phyloP scores from a whole-genome alignment of 2,888 invertebrate species.

The Steinernema scapterisci region DNA sequence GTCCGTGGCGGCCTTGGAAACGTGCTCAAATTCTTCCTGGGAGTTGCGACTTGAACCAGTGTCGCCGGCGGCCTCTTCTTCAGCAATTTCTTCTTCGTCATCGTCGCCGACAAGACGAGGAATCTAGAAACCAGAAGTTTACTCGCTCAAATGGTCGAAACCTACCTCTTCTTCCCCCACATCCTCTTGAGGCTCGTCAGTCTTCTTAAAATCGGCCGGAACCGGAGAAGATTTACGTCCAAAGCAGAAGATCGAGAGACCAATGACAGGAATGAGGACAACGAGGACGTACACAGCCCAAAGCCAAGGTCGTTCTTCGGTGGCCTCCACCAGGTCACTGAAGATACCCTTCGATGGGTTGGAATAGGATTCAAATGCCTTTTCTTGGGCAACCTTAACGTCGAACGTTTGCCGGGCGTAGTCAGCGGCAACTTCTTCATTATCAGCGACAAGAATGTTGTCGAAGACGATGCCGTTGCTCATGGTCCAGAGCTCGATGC shows the following conservation, averaged over 20 bases:
- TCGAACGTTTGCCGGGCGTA: constrained; percentile 85
- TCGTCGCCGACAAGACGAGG: constrained; percentile 26
- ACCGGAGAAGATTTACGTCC: constrained; percentile 54
- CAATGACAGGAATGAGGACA: constrained; percentile 79
- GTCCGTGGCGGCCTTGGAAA: constrained; percentile 5
- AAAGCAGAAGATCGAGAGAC: constrained; percentile 83
- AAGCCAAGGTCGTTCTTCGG: constrained; percentile 81
- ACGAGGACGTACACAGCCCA: constrained; percentile 84
- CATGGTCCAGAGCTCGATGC: constrained; percentile 98
- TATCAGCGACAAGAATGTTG: constrained; percentile 83
- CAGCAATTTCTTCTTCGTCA: not conserved
- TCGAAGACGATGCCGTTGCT: constrained; percentile 91
- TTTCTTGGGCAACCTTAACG: constrained; percentile 74
- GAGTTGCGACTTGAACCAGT: constrained; percentile 18
- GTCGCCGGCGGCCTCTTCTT: not conserved
- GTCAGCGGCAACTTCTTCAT: constrained; percentile 77
- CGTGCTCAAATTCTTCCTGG: constrained; percentile 22
- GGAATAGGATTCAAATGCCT: constrained; percentile 30
- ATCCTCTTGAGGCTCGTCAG: constrained; percentile 76
- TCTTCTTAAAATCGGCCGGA: constrained; percentile 74
- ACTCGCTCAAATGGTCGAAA: too few species aligned
- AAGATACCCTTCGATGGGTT: constrained; percentile 46
- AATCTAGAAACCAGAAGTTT: not conserved
- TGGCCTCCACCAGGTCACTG: constrained; percentile 52
- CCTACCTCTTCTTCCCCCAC: constrained; percentile 70